A percentile compares a stretch with the other conserved stretches of the same genome.
These are phyloP conservation scores for Cyclina sinensis DNA, from an alignment of 1,140 invertebrate species.

Conservation along the genomic window DNA sequence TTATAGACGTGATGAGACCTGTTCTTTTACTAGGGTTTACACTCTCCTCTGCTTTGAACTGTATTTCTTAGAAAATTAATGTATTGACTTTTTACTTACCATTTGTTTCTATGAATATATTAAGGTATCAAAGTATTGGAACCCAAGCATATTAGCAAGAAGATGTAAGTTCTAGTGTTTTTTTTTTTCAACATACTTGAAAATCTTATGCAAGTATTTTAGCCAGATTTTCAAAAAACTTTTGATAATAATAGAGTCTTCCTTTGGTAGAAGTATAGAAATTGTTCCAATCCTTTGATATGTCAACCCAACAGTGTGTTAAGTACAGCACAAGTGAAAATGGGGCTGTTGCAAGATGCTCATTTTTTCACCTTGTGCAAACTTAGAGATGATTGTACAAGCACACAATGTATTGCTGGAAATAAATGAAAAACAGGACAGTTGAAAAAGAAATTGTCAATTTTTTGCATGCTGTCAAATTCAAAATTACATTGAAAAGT, in stretches of 20 bases:
- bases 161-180: too few species aligned
- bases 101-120: not conserved
- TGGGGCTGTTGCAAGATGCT: not conserved
- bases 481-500: too few species aligned
- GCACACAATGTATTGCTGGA: conserved; percentile 17
- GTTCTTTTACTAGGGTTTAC: conserved; percentile 7
- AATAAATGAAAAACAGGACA: conserved; percentile 29
- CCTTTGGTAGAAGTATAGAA: too few species aligned
- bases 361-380: not conserved
- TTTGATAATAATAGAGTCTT: too few species aligned
- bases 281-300: conserved; percentile 21
- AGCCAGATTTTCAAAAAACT: too few species aligned
- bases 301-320: not conserved
- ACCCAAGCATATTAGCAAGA: too few species aligned
- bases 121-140: conserved; percentile 32
- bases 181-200: too few species aligned
- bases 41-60: not conserved
- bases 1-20: not conserved
- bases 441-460: not conserved
- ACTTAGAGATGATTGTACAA: conserved; percentile 29
- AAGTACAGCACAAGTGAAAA: not conserved
- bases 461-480: too few species aligned
- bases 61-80: conserved; percentile 27
- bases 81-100: conserved; percentile 35
- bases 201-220: too few species aligned